Evolutionary conservation across 1,140 invertebrate genomes (phyloP), one percentile per base, ranked within the genome.

Genomic region (Lanistes nyassanus): DNA sequence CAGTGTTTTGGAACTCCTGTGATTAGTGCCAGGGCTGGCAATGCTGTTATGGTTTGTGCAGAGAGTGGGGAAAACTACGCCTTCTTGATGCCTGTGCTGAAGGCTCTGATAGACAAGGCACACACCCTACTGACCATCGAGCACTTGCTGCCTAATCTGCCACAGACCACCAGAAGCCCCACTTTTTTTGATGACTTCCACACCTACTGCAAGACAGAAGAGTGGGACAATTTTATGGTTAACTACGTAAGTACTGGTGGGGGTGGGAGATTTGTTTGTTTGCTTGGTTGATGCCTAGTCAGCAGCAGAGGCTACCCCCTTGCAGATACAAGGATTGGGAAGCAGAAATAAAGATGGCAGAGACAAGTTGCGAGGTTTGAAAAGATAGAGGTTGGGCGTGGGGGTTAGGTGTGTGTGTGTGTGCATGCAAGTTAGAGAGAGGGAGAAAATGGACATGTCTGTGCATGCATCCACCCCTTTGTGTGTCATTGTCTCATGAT

Each of bases 111-210:
- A 36, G 92, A 93, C 66, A 92, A 92, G 84, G 89, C 90, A 34
- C 86, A 88, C 39, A 81, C 83, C 21, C 84, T 90, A 7, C 88
- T 93, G 51, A 90, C 90, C 76, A 86, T 92, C 75, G 84, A 89
- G 37, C 82, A 87, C 4, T 87, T 91, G 26, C 81, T 93, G 16
- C 92, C 92, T 0, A 89, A 90, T 80, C 81, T 93, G 23, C 91
- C 92, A 0, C 86, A 88, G 13, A 91, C 91, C 4, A 87, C 89
- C 7, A 88, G 90, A 11, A 91, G 91, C 5, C 91, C 92, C 0
- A 89, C 90, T 6, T 92, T 93, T 84, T 93, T 92, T 84, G 92
- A 93, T 69, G 91, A 92, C 78, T 93, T 93, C 79, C 91, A 92
- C 81, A 87, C 85, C 60, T 93, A 92, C 80, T 91, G 90, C 76